Conservation (phyloP, 2,888 invertebrate genomes). For the Amphipyra tragopoginis region DNA sequence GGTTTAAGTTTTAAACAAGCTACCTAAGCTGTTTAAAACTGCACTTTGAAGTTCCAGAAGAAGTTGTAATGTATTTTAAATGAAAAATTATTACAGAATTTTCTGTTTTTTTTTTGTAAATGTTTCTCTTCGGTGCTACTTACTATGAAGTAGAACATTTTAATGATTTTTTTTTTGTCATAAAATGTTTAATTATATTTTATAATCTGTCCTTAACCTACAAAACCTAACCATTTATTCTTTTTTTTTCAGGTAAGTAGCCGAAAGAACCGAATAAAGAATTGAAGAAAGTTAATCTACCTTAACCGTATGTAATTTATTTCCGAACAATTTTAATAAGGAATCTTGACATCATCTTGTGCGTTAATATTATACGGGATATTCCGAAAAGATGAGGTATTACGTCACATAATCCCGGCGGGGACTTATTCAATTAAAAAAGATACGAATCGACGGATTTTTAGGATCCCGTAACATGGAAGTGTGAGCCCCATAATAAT, state of each 20-base stretch:
- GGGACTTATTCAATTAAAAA: constrained; percentile 54
- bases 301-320: constrained; percentile 61
- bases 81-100: background rate
- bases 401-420: constrained; percentile 33
- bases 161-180: too few relatives aligned
- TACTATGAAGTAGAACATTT: too few relatives aligned
- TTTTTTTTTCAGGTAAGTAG: constrained; percentile 80
- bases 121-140: too few relatives aligned
- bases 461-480: constrained; percentile 39
- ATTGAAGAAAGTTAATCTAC: constrained; percentile 37
- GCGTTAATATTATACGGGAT: constrained; percentile 41
- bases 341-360: constrained; percentile 44
- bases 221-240: constrained; percentile 33
- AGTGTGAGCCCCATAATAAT: constrained; percentile 45
- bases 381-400: constrained; percentile 33
- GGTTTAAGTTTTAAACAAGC: constrained; percentile 26
- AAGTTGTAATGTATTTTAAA: constrained; percentile 11
- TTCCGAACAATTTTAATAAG: constrained; percentile 48
- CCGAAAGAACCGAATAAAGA: constrained; percentile 43
- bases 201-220: background rate
- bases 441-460: constrained; percentile 39
- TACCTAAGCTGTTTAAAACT: constrained; percentile 27
- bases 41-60: constrained; percentile 10
- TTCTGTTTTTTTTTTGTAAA: background rate
- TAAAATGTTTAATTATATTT: background rate